phyloP scores from a whole-genome alignment of 2,113 vertebrate species.

The Conger conger region DNA sequence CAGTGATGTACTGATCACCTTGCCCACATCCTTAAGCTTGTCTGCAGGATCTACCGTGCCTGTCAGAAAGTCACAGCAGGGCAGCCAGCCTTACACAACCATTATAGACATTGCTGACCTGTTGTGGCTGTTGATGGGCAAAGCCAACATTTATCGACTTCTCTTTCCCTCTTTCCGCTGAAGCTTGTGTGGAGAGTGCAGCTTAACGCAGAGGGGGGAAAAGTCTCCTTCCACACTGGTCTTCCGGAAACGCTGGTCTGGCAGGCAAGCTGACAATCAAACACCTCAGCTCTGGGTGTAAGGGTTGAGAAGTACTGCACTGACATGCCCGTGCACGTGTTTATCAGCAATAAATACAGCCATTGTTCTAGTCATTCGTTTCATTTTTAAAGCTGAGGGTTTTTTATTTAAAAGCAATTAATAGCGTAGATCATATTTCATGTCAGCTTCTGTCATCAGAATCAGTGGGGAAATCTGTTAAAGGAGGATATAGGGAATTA shows the following conservation, averaged over 20 bases:
- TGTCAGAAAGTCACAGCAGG: constrained; percentile 3
- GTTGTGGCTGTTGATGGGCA: neutral
- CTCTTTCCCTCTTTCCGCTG: constrained; percentile 2
- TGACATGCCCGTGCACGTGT: too few relatives aligned
- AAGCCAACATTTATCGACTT: neutral
- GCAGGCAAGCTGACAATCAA: neutral
- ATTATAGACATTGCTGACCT: neutral
- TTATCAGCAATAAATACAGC: too few relatives aligned
- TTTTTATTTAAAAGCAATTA: too few relatives aligned
- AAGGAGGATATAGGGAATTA: too few relatives aligned
- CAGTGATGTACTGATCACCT: neutral
- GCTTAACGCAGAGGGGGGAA: neutral
- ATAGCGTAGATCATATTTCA: too few relatives aligned
- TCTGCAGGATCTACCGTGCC: neutral
- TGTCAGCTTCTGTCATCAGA: too few relatives aligned
- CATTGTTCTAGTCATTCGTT: too few relatives aligned
- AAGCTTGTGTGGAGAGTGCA: neutral
- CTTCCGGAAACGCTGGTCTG: neutral
- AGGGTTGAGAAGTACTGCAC: too few relatives aligned
- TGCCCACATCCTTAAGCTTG: neutral
- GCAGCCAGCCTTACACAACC: neutral
- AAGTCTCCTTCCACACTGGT: neutral
- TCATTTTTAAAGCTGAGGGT: too few relatives aligned
- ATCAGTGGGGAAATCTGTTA: too few relatives aligned
- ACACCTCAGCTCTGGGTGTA: neutral